A percentile compares a stretch with the other conserved stretches of the same genome.
These are phyloP conservation scores for Motacilla tschutschensis DNA, from an alignment of 2,113 vertebrate species.

Conservation along the genomic window DNA sequence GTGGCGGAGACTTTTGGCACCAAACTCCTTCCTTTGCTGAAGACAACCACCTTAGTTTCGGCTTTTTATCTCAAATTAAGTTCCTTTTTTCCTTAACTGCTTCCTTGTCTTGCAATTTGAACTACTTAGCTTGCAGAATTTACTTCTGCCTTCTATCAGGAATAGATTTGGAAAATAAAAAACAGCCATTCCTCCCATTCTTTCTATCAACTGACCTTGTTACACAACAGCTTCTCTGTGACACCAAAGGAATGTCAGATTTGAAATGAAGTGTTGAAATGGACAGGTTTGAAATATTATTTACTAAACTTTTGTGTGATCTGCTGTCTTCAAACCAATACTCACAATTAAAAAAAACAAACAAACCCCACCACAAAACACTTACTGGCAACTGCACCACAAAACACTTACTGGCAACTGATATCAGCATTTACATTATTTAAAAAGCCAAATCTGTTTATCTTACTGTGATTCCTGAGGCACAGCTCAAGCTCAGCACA, in stretches of 20 bases:
- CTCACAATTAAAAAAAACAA: neutral
- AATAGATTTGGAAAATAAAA: neutral
- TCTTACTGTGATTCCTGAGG: neutral
- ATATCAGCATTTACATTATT: neutral
- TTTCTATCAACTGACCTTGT: neutral
- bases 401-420: neutral
- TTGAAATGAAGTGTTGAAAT: neutral
- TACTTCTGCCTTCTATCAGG: neutral
- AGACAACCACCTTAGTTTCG: neutral
- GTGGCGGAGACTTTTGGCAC: neutral
- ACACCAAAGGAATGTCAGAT: neutral
- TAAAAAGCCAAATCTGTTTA: neutral
- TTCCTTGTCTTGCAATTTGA: neutral
- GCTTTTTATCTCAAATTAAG: neutral
- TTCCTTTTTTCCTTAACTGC: neutral
- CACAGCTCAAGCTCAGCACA: neutral
- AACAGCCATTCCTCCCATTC: neutral
- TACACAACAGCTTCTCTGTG: neutral
- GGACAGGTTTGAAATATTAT: neutral
- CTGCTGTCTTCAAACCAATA: neutral
- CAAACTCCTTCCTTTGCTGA: neutral
- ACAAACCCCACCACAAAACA: neutral
- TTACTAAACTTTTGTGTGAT: neutral
- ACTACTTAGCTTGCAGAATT: neutral
- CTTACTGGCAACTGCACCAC: neutral